phyloP scores from a whole-genome alignment of 2,797 vertebrate genomes.

The Arctocebus calabarensis region DNA sequence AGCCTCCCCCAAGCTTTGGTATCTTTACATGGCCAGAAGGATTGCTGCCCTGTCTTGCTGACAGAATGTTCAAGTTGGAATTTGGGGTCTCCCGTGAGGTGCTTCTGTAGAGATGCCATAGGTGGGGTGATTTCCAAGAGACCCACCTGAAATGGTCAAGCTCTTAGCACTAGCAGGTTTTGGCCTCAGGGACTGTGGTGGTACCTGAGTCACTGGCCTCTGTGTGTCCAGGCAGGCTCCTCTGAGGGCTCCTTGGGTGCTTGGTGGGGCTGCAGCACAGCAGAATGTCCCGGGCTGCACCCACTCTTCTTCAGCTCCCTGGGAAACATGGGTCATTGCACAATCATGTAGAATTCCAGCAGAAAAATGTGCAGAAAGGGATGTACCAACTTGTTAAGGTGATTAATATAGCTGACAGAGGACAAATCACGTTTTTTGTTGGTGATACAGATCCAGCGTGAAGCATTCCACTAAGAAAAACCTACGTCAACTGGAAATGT shows the following conservation, averaged over 20 bases:
- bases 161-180: not conserved
- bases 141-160: not conserved
- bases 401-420: conserved; percentile 72
- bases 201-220: not conserved
- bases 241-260: not conserved
- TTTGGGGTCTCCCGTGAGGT: not conserved
- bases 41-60: not conserved
- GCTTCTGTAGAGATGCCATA: no score
- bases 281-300: conserved; percentile 54
- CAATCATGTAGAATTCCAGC: conserved; percentile 85
- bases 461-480: not conserved
- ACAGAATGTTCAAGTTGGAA: not conserved
- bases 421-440: conserved; percentile 60
- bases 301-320: conserved; percentile 61
- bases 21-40: not conserved
- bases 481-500: not conserved
- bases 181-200: not conserved
- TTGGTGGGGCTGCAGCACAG: not conserved
- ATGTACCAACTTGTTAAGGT: conserved; percentile 83
- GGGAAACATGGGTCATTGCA: conserved; percentile 79
- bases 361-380: conserved; percentile 86
- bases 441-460: not conserved
- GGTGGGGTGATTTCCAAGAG: not conserved
- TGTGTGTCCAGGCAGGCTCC: not conserved
- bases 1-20: not conserved